Evolutionary conservation across 2,797 vertebrate species (phyloP), one percentile per base, ranked within the genome.

Genomic region (Oreonectes daqikongensis): DNA sequence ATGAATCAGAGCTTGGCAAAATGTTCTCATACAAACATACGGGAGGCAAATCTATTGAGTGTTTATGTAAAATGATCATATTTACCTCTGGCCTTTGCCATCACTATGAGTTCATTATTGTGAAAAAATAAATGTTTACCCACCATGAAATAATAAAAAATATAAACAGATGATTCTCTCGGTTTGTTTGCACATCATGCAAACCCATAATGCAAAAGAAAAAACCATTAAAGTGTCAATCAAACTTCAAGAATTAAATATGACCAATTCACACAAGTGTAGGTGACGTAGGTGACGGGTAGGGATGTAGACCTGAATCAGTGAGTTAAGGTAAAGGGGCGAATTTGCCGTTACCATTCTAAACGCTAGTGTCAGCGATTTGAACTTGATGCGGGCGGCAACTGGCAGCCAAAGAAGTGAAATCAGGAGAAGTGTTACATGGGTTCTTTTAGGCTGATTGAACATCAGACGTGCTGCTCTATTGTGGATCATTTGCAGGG

Each of bases 1-100:
- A 52, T 77, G 55, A 69, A 77, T 38, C 22, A 52, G n/a, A 11
- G 30, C 57, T 38, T 69, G 11, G 66, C 66, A 55, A 69, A 76
- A 76, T 69, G 53, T 60, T 26, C 65, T 69, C 66, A 77, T 69
- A 50, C 26, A 77, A 14, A 67, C 38, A 68, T 59, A 67, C 17
- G 18, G 42, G 55, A 77, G 66, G 65, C 42, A 61, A 69, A 77
- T 50, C 66, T 35, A 52, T 52, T 69, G 30, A 50, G 44, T 61
- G 69, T 40, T 42, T 20, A 61, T 52, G 50, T 61, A 44, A 30
- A 77, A 20, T 52, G 57, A 50, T 69, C 61, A 77, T 69, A 77
- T 77, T 69, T 52, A 77, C 22, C 18, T 38, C 55, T 50, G 30
- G 42, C 40, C 42, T 60, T 53, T 61, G 42, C 20, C 12, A 12